These are phyloP conservation scores for Stegophylla sp. DNA, from an alignment of 2,888 invertebrate genomes.

Conservation along the genomic window DNA sequence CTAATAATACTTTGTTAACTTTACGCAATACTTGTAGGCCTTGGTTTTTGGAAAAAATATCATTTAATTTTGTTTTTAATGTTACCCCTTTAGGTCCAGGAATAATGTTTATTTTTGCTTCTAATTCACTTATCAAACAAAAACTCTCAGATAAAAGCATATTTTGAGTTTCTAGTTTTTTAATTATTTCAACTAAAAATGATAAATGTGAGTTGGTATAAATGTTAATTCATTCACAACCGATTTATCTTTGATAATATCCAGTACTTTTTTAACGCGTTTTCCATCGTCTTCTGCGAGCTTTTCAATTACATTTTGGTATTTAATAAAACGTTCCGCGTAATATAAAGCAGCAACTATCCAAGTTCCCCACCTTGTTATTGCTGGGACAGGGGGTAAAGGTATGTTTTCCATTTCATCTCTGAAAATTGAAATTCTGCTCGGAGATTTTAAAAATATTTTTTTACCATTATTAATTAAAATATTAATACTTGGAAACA, in stretches of 20 bases:
- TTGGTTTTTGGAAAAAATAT: no score
- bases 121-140: background rate
- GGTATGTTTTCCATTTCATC: slow-evolving; percentile 60
- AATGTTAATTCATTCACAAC: no score
- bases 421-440: slow-evolving; percentile 60
- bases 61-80: background rate
- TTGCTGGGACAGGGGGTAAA: slow-evolving; percentile 62
- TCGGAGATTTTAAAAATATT: slow-evolving; percentile 63
- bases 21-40: no score
- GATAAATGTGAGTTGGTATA: background rate
- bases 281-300: background rate
- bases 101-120: background rate
- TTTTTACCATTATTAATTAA: slow-evolving; percentile 63
- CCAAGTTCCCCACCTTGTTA: slow-evolving; percentile 63
- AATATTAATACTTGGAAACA: slow-evolving; percentile 61
- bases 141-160: background rate
- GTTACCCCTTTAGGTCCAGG: background rate
- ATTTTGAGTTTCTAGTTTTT: background rate
- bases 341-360: slow-evolving; percentile 61
- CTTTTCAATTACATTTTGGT: slow-evolving; percentile 30
- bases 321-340: slow-evolving; percentile 45
- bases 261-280: background rate
- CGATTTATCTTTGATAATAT: background rate
- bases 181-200: background rate
- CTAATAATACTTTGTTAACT: no score